These are phyloP conservation scores for Merops nubicus DNA, from an alignment of 2,113 vertebrate genomes.

Conservation along the genomic window DNA sequence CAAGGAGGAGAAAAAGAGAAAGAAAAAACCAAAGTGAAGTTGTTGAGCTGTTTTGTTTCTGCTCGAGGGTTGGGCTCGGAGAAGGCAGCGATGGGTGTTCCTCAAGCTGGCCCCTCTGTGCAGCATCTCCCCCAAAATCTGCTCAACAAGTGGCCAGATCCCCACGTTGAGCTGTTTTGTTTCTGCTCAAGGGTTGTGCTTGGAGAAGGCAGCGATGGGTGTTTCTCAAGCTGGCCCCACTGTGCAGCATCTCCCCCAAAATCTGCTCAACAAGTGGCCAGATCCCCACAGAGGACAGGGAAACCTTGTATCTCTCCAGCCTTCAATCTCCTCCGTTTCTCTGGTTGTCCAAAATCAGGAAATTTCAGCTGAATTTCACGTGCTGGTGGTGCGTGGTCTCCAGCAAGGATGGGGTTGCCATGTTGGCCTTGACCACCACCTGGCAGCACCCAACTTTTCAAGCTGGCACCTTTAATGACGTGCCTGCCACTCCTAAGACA, in stretches of 20 bases:
- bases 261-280: background rate
- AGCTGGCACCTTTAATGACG: fast-evolving
- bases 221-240: slow-evolving; percentile 19
- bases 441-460: background rate
- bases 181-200: background rate
- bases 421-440: background rate
- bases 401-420: too few relatives aligned
- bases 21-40: background rate
- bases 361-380: background rate
- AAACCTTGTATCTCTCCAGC: fast-evolving
- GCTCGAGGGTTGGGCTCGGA: background rate
- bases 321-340: background rate
- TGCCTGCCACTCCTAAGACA: fast-evolving
- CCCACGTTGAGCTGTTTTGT: background rate
- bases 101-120: too few relatives aligned
- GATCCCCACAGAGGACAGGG: too few relatives aligned
- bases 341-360: background rate
- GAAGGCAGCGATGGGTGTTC: background rate
- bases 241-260: background rate
- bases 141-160: background rate
- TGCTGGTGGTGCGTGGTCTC: background rate
- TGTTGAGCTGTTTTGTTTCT: background rate
- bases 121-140: background rate
- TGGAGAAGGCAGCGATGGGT: background rate
- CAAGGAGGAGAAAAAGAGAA: background rate